Percentiles rank a stretch among this genome's conserved stretches.
These are phyloP conservation scores for Drosophila meridionalis DNA, from an alignment of 2,888 invertebrate genomes.

Conservation along the genomic window DNA sequence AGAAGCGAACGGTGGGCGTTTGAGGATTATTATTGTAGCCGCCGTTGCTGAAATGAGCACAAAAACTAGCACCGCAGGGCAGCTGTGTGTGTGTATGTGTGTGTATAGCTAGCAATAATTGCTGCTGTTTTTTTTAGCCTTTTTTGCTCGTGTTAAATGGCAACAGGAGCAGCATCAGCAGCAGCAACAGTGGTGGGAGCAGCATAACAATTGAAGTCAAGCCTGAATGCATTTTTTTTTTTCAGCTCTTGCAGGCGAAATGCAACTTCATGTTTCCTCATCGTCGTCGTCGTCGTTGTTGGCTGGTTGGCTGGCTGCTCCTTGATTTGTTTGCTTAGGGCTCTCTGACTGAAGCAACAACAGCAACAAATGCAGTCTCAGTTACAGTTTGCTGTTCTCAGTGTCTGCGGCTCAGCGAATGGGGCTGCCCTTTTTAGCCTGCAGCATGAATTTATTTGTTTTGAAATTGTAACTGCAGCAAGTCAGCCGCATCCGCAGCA, in stretches of 20 bases:
- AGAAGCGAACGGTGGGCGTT: constrained; percentile 47
- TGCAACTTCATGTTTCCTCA: constrained; percentile 58
- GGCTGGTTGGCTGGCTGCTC: constrained; percentile 59
- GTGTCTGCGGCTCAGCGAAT: constrained; percentile 37
- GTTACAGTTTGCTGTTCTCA: constrained; percentile 42
- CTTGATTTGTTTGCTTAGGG: constrained; percentile 76
- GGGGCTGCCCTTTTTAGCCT: constrained; percentile 78
- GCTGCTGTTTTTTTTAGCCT: constrained; percentile 55
- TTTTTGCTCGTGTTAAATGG: constrained; percentile 48
- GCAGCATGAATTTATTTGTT: constrained; percentile 79
- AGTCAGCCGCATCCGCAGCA: constrained; percentile 51
- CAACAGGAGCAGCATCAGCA: constrained; percentile 51
- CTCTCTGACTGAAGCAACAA: constrained; percentile 37
- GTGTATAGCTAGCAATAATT: constrained; percentile 62
- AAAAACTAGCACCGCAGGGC: constrained; percentile 46
- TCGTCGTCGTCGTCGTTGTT: constrained; percentile 17
- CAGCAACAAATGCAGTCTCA: constrained; percentile 31
- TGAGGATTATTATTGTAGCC: constrained; percentile 68
- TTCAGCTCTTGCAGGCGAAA: constrained; percentile 30
- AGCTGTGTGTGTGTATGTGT: constrained; percentile 24
- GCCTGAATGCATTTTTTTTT: constrained; percentile 62
- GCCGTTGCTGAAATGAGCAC: constrained; percentile 63
- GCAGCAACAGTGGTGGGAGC: constrained; percentile 23
- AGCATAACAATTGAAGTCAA: constrained; percentile 75
- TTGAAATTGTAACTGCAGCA: constrained; percentile 77